phyloP scores from a whole-genome alignment of 2,888 invertebrate genomes.

The Zhuqinia jingwanae region DNA sequence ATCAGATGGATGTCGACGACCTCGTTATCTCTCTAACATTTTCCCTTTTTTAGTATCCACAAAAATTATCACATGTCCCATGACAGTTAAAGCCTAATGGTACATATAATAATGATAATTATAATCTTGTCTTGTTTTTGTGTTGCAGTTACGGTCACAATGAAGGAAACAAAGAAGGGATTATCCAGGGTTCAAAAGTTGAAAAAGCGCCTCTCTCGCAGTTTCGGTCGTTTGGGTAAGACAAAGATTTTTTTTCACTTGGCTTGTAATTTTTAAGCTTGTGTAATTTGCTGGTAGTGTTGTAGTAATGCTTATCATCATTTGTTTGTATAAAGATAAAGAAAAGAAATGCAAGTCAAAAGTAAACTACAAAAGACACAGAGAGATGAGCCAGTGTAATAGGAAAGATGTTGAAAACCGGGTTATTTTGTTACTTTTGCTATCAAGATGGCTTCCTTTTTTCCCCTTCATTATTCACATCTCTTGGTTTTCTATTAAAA shows the following conservation, averaged over 20 bases:
- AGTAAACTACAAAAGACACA: no score
- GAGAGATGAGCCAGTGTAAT: not conserved
- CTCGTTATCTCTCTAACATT: no score
- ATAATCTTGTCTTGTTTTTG: slow-evolving; percentile 73
- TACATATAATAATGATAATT: no score
- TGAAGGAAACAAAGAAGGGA: slow-evolving; percentile 96
- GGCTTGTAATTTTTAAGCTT: not conserved
- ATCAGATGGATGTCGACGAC: no score
- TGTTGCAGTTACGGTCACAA: slow-evolving; percentile 86
- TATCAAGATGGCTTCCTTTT: not conserved
- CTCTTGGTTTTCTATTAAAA: not conserved
- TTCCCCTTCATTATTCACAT: not conserved
- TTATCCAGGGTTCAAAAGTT: slow-evolving; percentile 96
- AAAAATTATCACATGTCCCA: no score
- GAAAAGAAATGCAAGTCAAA: not conserved
- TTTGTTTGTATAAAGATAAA: not conserved
- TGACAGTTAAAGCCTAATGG: no score
- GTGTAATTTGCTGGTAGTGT: no score
- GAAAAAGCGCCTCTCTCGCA: slow-evolving; percentile 96
- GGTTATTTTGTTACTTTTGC: no score
- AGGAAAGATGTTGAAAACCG: not conserved
- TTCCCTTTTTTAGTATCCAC: no score
- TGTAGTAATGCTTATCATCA: not conserved
- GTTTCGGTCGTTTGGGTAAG: slow-evolving; percentile 98
- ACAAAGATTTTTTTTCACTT: slow-evolving; percentile 80